Conservation (phyloP, 1,140 invertebrate species). For the Microplitis demolitor region DNA sequence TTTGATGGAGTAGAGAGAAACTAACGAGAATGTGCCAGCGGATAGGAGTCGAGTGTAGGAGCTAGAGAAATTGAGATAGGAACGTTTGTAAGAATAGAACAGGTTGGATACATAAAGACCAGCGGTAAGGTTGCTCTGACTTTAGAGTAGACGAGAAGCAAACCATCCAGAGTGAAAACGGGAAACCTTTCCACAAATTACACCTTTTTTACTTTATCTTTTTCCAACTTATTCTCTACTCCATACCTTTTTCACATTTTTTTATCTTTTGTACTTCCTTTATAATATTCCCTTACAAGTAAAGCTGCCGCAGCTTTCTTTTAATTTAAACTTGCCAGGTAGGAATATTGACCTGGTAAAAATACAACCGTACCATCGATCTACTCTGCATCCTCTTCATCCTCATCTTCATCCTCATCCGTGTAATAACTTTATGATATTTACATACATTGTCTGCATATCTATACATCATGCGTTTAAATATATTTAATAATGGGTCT, state of each 20-base stretch:
- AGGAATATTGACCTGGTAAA: too few relatives aligned
- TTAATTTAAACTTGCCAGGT: too few relatives aligned
- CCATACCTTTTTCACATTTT: not conserved
- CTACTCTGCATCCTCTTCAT: not conserved
- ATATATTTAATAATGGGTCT: too few relatives aligned
- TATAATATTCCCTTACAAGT: not conserved
- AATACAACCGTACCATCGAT: too few relatives aligned
- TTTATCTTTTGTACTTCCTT: not conserved
- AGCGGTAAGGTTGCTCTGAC: not conserved
- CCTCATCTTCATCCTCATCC: too few relatives aligned
- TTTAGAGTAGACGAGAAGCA: not conserved
- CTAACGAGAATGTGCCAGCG: slow-evolving; percentile 18
- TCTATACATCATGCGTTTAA: too few relatives aligned
- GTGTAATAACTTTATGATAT: too few relatives aligned
- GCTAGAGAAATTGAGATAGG: not conserved
- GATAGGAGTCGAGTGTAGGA: not conserved
- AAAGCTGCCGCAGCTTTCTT: not conserved
- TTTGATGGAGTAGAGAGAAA: slow-evolving; percentile 16
- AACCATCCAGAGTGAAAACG: not conserved
- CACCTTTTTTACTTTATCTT: not conserved
- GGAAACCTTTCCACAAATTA: slow-evolving; percentile 19
- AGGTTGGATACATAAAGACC: not conserved
- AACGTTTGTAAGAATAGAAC: not conserved
- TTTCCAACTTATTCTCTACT: not conserved
- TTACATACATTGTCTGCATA: too few relatives aligned